Percentiles rank a stretch among this genome's conserved stretches.
Conservation (phyloP, 2,888 invertebrate species). For the Lepas anatifera region DNA sequence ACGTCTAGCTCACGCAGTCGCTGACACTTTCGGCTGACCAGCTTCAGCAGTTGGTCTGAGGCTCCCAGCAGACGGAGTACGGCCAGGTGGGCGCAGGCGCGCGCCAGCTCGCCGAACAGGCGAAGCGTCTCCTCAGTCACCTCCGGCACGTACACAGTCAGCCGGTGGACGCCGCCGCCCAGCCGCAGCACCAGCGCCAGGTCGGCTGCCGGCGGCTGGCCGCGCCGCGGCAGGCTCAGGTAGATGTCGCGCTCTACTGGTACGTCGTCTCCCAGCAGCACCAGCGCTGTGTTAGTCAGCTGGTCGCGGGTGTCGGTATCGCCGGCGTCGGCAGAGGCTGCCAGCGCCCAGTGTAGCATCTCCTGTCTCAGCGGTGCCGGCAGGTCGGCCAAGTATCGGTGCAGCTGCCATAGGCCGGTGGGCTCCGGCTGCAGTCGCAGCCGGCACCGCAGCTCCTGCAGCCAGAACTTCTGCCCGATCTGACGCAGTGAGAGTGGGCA, state of each 20-base stretch:
- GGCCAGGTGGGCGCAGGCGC: neutral
- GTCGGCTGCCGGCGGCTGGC: neutral
- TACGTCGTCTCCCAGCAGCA: neutral
- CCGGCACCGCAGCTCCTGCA: neutral
- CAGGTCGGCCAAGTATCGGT: neutral
- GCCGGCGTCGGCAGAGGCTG: neutral
- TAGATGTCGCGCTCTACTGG: neutral
- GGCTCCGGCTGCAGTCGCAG: neutral
- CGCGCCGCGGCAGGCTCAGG: neutral
- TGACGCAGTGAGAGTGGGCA: neutral
- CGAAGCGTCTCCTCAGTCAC: neutral
- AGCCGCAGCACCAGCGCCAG: neutral
- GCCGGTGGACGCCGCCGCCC: neutral
- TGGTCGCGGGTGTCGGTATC: conserved; percentile 5
- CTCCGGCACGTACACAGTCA: conserved; percentile 7
- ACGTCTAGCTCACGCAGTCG: neutral
- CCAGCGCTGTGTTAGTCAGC: conserved; percentile 8
- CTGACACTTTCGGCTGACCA: neutral
- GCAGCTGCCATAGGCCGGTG: neutral
- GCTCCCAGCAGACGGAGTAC: neutral
- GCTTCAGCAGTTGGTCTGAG: neutral
- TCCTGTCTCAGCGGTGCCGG: neutral
- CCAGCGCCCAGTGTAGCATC: conserved; percentile 3
- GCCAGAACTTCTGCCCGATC: conserved; percentile 10
- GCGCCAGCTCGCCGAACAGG: neutral